Conservation (phyloP, 2,797 vertebrate species). For the Lithobates pipiens region DNA sequence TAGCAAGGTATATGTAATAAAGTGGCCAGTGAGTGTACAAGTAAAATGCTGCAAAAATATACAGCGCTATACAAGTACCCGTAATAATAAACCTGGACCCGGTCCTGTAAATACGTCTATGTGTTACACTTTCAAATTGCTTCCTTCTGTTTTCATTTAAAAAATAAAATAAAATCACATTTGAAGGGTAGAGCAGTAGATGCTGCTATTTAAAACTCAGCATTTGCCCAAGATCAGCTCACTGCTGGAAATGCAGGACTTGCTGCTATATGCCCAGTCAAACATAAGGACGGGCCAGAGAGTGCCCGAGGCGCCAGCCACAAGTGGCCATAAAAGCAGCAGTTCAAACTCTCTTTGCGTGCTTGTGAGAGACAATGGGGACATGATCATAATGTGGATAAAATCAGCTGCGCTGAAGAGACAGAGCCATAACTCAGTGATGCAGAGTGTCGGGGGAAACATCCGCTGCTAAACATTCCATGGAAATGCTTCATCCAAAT, state of each 20-base stretch:
- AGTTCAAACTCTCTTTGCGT: conserved; percentile 35
- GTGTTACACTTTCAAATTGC: no score
- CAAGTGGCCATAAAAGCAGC: conserved; percentile 56
- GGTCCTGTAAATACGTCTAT: no score
- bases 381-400: conserved; percentile 57
- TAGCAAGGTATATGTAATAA: no score
- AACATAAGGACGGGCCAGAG: conserved; percentile 13
- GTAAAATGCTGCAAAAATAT: no score
- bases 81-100: no score
- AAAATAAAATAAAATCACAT: no score
- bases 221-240: neutral
- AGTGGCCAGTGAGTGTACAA: no score
- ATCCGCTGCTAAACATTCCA: conserved; percentile 61
- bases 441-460: conserved; percentile 56
- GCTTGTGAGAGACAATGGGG: conserved; percentile 41
- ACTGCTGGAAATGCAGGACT: neutral
- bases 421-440: conserved; percentile 58
- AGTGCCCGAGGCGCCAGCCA: conserved; percentile 30
- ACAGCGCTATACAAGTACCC: no score
- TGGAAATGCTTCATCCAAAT: conserved; percentile 63
- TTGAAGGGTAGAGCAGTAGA: neutral
- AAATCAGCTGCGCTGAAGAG: conserved; percentile 59
- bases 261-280: neutral
- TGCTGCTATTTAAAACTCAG: neutral
- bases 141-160: no score